Conservation (phyloP, 2,888 invertebrate species). For the Rutpela maculata region DNA sequence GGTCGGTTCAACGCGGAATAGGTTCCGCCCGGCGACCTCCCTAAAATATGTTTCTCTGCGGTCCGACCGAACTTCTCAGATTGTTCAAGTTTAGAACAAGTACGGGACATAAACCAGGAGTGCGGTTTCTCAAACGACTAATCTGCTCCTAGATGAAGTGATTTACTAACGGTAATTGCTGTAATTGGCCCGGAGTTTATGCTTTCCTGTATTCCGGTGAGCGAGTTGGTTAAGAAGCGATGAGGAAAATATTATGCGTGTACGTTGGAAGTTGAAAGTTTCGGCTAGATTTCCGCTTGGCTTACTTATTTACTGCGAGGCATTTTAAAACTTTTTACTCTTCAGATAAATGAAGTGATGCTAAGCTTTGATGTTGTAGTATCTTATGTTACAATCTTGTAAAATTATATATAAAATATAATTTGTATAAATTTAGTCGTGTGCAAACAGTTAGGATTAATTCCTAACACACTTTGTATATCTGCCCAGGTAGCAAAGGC, state of each 20-base stretch:
- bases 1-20: conserved; percentile 12
- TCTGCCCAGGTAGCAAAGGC: too few species aligned
- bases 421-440: too few species aligned
- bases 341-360: too few species aligned
- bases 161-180: conserved; percentile 72
- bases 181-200: conserved; percentile 65
- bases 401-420: too few species aligned
- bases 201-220: conserved; percentile 40
- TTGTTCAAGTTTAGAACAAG: conserved; percentile 66
- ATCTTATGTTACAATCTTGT: too few species aligned
- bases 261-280: conserved; percentile 4
- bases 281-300: not conserved
- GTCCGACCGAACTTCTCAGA: conserved; percentile 68
- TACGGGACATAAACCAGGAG: conserved; percentile 64
- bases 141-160: conserved; percentile 71
- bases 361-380: too few species aligned
- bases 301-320: not conserved
- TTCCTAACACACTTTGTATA: too few species aligned
- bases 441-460: too few species aligned
- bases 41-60: conserved; percentile 71
- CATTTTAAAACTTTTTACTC: not conserved
- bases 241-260: conserved; percentile 25
- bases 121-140: conserved; percentile 70
- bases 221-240: not conserved
- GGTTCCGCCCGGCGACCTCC: conserved; percentile 44